Evolutionary conservation across 2,888 invertebrate species (phyloP), one percentile per base, ranked within the genome.

Genomic region (Prosapia bicincta): DNA sequence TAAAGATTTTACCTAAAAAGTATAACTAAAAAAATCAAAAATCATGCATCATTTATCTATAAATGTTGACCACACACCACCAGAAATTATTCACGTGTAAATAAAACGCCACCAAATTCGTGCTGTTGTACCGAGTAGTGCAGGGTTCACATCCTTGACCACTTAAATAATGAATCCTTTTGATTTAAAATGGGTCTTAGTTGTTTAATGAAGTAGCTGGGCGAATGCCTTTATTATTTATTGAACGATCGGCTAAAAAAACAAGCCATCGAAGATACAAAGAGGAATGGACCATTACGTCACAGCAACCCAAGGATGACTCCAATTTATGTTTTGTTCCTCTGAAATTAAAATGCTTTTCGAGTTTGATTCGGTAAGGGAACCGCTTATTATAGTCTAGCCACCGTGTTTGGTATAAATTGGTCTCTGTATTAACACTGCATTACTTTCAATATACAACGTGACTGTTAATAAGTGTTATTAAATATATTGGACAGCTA

Each of bases 121-220:
- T 30, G 9, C 6, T 30, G n/a, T 20, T 38, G 13, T 6, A 30
- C 30, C 30, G 9, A 5, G 6, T 5, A 30, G 30, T 13, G 10
- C 38, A 38, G 38, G 38, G 20, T 13, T 28, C 66, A 28, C 69
- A 69, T 15, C 69, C 69, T 69, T 28, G 69, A 26, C 38, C 67
- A 26, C 26, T 69, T 74, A 74, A 74, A 74, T 74, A 74, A 74
- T 74, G 69, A 69, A 73, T 69, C 54, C 69, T 54, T 67, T 69
- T 74, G 74, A 74, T 74, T 74, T 74, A 74, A 69, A 69, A 54
- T 23, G 28, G 26, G 69, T 66, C 54, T 69, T 65, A 26, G 74
- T 74, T 74, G 74, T 74, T 74, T 74, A 74, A 74, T 74, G 74
- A 74, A 74, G 74, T 54, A 69, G 24, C 69, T 66, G 30, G 26